Base-by-base conservation (phyloP, 2,888 invertebrate species). In the Amiota communis region DNA sequence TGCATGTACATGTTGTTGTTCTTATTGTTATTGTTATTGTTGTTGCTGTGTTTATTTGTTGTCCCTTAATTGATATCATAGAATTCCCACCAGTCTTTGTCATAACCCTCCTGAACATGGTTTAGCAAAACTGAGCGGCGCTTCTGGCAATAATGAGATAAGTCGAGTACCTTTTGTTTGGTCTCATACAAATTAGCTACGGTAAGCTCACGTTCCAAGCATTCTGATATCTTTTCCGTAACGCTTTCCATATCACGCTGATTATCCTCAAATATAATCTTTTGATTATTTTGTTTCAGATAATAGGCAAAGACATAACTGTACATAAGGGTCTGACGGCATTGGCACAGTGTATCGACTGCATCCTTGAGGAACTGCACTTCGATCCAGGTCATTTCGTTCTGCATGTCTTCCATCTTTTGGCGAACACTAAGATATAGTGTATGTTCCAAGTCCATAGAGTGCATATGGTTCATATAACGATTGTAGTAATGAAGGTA, bases 381-480 rank as follows among this genome's bases (percentile, higher is more conserved):
- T 93, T 99, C 99, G 86, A 99, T 99, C 99, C 99, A 99, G 81
- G 98, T 97, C 98, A 99, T 98, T 89, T 97, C 97, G 88, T 97
- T 97, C 90, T 99, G 98, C 98, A 99, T 98, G 90, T 98, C 98
- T 88, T 98, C 97, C 98, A 99, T 99, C 92, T 99, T 99, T 89
- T 95, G 95, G 90, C 98, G 97, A 73, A 98, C 96, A 74, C 95
- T 95, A 9, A 97, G 96, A 91, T 98, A 98, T 72, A 99, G 92
- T 92, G 98, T 98, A 90, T 95, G 94, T 91, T 99, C 99, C 91
- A 99, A 97, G 90, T 97, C 97, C 86, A 99, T 92, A 81, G 97
- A 98, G 90, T 98, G 97, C 96, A 98, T 97, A 90, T 99, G 99
- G 91, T 99, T 99, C 96, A 98, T 98, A 90, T 98, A 99, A 73